Evolutionary conservation across 2,888 invertebrate species (phyloP), one percentile per base, ranked within the genome.

Genomic region (Drosophila longiperda): DNA sequence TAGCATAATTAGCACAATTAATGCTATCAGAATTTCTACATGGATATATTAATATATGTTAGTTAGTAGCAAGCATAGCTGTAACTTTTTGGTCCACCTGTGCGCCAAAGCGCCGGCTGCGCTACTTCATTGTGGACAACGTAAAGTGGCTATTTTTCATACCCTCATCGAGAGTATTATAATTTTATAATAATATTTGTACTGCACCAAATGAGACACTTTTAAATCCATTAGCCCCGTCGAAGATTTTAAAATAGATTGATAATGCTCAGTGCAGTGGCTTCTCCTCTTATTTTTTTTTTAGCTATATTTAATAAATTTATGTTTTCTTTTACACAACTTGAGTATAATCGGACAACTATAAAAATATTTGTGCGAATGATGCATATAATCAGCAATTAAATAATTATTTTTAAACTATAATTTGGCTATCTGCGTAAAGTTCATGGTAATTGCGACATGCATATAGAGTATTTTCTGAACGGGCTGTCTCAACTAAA

Each of bases 81-180:
- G 33, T 4, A 75, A 76, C 76, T 61, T 38, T 15, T 64, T 15
- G 26, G 34, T 1, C 60, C 5, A 33, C 74, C 76, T 36, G 33
- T 45, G 59, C 36, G 38, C 52, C 33, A 57, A 69, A 69, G 69
- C 55, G 59, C 42, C 72, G 64, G 60, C 76, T 69, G 63, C 32
- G 53, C 61, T 52, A 65, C 33, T 53, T 23, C 49, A 76, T 58
- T 75, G 64, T 76, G 60, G 64, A 49, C 76, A 58, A 54, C 54
- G 53, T 57, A 75, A 75, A 76, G 57, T 57, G 42, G 42, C 57
- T 42, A 20, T 57, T 75, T 67, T 26, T 33, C 15, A 49, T 68
- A 55, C 68, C 11, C 54, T 55, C 7, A 33, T 12, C 17, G 40
- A 12, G n/a, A 17, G 36, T 45, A 36, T 65, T 32, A 42, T 26